Evolutionary conservation across 2,797 vertebrate species (phyloP), one percentile per base, ranked within the genome.

Genomic region (Tinamus major): DNA sequence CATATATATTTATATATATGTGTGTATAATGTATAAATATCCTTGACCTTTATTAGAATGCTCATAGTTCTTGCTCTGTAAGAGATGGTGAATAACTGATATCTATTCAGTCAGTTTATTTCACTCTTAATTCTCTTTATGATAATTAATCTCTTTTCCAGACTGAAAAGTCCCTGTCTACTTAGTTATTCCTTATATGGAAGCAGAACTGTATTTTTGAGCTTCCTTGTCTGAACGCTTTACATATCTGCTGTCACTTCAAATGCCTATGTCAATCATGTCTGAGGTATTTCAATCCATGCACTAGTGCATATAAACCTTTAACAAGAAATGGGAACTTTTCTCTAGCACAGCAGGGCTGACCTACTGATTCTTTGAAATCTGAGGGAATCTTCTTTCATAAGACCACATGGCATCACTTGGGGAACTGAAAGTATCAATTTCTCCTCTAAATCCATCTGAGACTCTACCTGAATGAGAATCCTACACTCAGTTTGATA

Each of bases 241-340:
- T 87, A 70, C 19, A 7, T 72, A 44, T 14, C 33, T 49, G n/a
- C 59, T 62, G 37, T 79, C 53, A 79, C 46, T 90, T 89, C 41
- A 86, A 82, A 81, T 72, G 64, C 20, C 41, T 82, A 76, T 79
- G 46, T 69, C 79, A 85, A 13, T 77, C 2, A 3, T 59, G 49
- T 72, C 44, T 63, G 51, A 87, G 55, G 4, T 65, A 55, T 82
- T 95, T 89, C 89, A 94, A 90, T 76, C 59, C 41, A 42, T 55
- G 41, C 55, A 65, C 9, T 69, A 76, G 76, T 76, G 61, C 31
- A 84, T 78, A 72, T 33, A 93, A 92, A 62, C 46, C 11, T 67
- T 84, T 72, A 85, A 46, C 67, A 12, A 63, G 37, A 77, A 76
- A 5, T 6, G 0, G 0, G 53, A 56, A 56, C 53, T 2, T 42